phyloP scores from a whole-genome alignment of 2,113 vertebrate species.

The Cephalopholis sonnerati region DNA sequence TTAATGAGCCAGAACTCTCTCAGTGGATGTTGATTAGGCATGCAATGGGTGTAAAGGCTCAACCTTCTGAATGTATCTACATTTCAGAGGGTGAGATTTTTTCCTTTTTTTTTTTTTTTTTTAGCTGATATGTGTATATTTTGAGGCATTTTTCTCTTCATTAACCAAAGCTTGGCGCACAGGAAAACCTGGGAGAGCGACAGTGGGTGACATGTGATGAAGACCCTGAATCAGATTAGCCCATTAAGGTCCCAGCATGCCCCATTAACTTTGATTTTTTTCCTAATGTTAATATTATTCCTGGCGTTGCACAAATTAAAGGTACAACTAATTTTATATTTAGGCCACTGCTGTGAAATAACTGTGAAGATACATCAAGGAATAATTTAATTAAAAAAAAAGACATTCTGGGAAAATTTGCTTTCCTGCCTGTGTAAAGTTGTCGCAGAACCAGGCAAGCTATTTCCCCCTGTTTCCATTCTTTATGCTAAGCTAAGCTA shows the following conservation, averaged over 20 bases:
- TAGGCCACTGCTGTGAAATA: neutral
- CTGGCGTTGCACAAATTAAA: neutral
- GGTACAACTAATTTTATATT: neutral
- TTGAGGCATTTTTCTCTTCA: neutral
- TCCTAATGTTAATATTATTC: neutral
- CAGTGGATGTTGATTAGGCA: slow-evolving; percentile 76
- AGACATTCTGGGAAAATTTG: neutral
- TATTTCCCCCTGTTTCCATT: neutral
- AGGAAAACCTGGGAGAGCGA: neutral
- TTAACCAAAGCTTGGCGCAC: neutral
- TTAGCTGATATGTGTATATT: neutral
- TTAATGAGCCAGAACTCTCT: slow-evolving; percentile 81
- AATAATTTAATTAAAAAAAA: neutral
- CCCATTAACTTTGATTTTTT: neutral
- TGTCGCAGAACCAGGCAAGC: neutral
- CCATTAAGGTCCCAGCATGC: neutral
- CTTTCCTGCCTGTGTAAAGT: neutral
- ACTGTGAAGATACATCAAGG: neutral
- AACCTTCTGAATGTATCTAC: slow-evolving; percentile 43
- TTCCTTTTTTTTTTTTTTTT: neutral
- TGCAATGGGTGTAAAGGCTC: slow-evolving; percentile 59
- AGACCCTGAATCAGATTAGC: neutral
- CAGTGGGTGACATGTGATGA: neutral
- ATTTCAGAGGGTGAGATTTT: slow-evolving; percentile 22
- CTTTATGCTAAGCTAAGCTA: neutral